Evolutionary conservation across 1,140 invertebrate species (phyloP), one percentile per base, ranked within the genome.

Genomic region (Lordiphosa mommai): DNA sequence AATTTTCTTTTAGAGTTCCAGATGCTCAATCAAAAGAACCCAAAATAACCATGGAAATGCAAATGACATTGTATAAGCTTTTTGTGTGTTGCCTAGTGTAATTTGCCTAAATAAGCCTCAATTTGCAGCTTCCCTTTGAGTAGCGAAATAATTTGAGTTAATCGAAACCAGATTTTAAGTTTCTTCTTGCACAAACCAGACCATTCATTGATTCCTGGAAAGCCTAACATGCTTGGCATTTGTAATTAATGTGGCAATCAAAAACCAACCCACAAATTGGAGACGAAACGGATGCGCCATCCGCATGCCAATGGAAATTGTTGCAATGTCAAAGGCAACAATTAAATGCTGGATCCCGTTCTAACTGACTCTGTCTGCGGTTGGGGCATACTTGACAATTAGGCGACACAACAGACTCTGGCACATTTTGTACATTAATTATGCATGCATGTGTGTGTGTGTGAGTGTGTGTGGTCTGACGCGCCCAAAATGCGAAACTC

Each of bases 291-390:
- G 32, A 34, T 34, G 12, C 46, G 46, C 14, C 43, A 36, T 14
- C 5, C n/a, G 34, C 32, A 13, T 2, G 48, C 7, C 52, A 56
- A 57, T 71, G 17, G 13, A 51, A 64, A 80, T 56, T 80, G 71
- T 63, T 80, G 71, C 76, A 82, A 76, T 82, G 40, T 80, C 71
- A 64, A 84, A 82, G 71, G 61, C 77, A 71, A 68, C 76, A 67
- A 67, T 66, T 66, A 71, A 82, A 53, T 55, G 64, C 23, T 44
- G 61, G 38, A 48, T 49, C 32, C 8, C 14, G 23, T 9, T 8
- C 36, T 56, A 38, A 49, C 37, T 23, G 34, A 41, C 23, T 36
- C 36, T 36, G 34, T 68, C 9, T 48, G 64, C 47, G 56, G 64
- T 53, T 66, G 38, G 33, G 34, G 50, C 66, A 57, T 73, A 59